Percentiles rank a stretch among this genome's conserved stretches.
phyloP scores from a whole-genome alignment of 2,797 vertebrate species.

The Sciurus carolinensis region DNA sequence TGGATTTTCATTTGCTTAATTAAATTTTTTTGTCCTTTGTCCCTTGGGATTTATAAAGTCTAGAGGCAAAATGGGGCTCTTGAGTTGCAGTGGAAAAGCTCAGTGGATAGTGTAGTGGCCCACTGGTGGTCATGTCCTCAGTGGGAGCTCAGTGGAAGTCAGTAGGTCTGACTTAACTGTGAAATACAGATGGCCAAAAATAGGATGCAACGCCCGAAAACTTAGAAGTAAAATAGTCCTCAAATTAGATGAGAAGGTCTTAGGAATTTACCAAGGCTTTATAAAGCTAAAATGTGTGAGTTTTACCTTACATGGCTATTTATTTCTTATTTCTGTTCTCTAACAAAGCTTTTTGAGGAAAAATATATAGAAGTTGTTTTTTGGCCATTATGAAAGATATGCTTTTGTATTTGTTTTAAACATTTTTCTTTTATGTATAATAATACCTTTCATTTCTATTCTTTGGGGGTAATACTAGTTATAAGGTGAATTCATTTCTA shows the following conservation, averaged over 20 bases:
- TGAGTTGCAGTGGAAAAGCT: not conserved
- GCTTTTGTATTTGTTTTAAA: not conserved
- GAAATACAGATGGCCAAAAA: not conserved
- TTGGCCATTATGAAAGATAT: not conserved
- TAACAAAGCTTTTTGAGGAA: not conserved
- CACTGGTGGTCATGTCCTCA: not conserved
- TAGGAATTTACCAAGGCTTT: not conserved
- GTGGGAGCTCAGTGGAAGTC: not conserved
- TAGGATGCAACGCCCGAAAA: not conserved
- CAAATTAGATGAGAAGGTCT: not conserved
- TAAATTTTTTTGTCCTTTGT: not conserved
- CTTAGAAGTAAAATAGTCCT: not conserved
- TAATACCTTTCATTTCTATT: conserved; percentile 1
- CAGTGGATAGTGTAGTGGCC: not conserved
- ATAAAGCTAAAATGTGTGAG: not conserved
- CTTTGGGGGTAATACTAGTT: not conserved
- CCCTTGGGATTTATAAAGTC: not conserved
- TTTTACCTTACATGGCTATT: not conserved
- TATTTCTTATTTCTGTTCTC: not conserved
- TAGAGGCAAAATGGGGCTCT: not conserved
- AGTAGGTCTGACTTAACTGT: not conserved
- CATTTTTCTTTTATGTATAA: not conserved
- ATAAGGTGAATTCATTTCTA: conserved; percentile 37
- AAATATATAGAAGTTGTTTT: not conserved
- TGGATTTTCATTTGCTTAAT: conserved; percentile 44